Percentiles rank a stretch among this genome's conserved stretches.
These are phyloP conservation scores for Dermatophagoides farinae DNA, from an alignment of 1,140 invertebrate genomes.

Conservation along the genomic window DNA sequence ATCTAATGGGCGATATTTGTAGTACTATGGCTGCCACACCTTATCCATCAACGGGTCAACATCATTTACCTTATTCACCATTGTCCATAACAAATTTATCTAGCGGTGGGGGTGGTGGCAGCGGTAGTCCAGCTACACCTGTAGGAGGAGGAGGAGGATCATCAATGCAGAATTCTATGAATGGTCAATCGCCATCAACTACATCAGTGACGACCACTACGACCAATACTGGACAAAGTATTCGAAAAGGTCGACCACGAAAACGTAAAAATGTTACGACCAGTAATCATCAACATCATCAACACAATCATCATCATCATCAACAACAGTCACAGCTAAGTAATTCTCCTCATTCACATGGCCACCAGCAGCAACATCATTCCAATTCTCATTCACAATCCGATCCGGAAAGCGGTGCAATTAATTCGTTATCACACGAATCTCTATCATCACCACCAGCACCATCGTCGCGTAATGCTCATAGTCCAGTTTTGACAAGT, in stretches of 20 bases:
- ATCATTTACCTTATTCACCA: slow-evolving; percentile 26
- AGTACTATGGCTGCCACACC: slow-evolving; percentile 16
- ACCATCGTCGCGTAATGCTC: no score
- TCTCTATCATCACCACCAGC: no score
- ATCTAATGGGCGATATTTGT: slow-evolving; percentile 4
- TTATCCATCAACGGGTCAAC: slow-evolving; percentile 25
- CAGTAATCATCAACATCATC: neutral
- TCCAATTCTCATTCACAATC: neutral
- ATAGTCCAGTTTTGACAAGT: no score
- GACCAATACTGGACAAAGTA: slow-evolving; percentile 25
- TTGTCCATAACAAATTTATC: neutral
- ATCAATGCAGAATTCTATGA: neutral
- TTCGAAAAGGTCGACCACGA: slow-evolving; percentile 56
- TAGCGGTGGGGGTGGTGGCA: slow-evolving; percentile 18
- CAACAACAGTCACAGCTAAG: no score
- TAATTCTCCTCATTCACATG: no score
- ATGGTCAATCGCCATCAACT: slow-evolving; percentile 29
- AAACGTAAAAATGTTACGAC: slow-evolving; percentile 40
- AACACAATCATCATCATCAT: no score
- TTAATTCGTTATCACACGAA: no score
- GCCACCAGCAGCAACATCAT: neutral
- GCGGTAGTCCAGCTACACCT: slow-evolving; percentile 26
- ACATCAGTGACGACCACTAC: slow-evolving; percentile 10
- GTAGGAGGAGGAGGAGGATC: slow-evolving; percentile 25
- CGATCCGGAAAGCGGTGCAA: neutral